Evolutionary conservation across 1,140 invertebrate species (phyloP), one percentile per base, ranked within the genome.

Genomic region (Zaprionus gabonicus): DNA sequence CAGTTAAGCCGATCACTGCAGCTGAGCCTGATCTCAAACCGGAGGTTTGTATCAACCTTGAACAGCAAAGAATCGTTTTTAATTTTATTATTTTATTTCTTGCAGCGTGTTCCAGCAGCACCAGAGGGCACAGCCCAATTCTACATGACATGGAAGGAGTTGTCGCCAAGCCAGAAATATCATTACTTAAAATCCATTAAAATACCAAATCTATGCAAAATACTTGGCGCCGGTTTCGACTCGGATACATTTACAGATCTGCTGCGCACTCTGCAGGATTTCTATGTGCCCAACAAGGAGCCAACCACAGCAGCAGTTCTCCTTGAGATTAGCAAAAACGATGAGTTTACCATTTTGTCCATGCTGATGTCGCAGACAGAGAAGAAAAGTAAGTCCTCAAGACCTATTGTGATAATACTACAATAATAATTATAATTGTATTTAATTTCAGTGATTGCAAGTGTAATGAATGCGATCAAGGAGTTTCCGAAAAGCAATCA

Each of bases 101-200:
- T 79, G 10, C 38, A 92, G 87, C 76, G 75, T 20, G 36, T 87
- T 20, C 88, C 88, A 7, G 58, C 76, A 1, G 44, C 82, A 6
- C 92, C 92, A 7, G 71, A 67, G 17, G 78, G 83, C 28, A 85
- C 92, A 20, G 91, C 88, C 3, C 92, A 93, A 71, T 93, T 93
- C 41, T 91, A 93, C 63, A 76, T 87, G 0, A 90, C 87, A 13
- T 93, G 92, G 92, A 93, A 90, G 57, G 92, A 92, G 56, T 49
- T 93, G 2, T 51, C 80, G 23, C 56, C 82, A n/a, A 27, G 62
- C 9, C 82, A 92, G 49, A 93, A 93, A 65, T 93, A 91, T 66
- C 36, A 77, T 5, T 93, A 93, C 60, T 62, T 86, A 3, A 80
- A 92, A 64, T 86, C 82, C 1, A 92, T 93, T 62, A 60, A 92